Conservation (phyloP, 2,888 invertebrate genomes). For the Plutella xylostella region DNA sequence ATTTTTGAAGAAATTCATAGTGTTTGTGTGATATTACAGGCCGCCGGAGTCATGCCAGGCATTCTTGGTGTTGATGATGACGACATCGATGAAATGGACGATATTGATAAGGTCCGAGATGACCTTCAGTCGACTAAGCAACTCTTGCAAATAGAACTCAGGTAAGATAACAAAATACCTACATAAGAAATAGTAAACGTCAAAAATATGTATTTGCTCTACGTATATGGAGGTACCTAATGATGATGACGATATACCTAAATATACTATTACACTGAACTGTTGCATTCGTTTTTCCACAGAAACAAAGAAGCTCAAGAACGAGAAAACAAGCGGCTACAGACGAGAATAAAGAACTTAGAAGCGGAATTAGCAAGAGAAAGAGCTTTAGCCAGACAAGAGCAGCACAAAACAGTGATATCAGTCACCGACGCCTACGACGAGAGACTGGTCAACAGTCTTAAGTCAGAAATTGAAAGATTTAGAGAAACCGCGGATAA, state of each 20-base stretch:
- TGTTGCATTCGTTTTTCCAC: no score
- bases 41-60: no score
- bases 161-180: constrained; percentile 29
- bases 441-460: constrained; percentile 73
- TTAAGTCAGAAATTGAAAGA: constrained; percentile 81
- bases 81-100: constrained; percentile 88
- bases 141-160: constrained; percentile 86
- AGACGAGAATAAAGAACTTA: constrained; percentile 81
- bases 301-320: constrained; percentile 88
- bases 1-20: no score
- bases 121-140: constrained; percentile 94
- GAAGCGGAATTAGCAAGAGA: constrained; percentile 86
- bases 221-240: not conserved
- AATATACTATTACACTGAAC: no score
- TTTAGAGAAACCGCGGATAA: constrained; percentile 84
- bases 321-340: constrained; percentile 86
- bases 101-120: constrained; percentile 90
- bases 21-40: no score
- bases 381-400: constrained; percentile 64
- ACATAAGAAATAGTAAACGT: not conserved
- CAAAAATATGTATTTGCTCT: not conserved
- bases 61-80: constrained; percentile 65
- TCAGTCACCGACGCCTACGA: constrained; percentile 70
- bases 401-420: constrained; percentile 64
- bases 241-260: no score